These are phyloP conservation scores for Acanthisitta chloris DNA, from an alignment of 2,113 vertebrate genomes.

Conservation along the genomic window DNA sequence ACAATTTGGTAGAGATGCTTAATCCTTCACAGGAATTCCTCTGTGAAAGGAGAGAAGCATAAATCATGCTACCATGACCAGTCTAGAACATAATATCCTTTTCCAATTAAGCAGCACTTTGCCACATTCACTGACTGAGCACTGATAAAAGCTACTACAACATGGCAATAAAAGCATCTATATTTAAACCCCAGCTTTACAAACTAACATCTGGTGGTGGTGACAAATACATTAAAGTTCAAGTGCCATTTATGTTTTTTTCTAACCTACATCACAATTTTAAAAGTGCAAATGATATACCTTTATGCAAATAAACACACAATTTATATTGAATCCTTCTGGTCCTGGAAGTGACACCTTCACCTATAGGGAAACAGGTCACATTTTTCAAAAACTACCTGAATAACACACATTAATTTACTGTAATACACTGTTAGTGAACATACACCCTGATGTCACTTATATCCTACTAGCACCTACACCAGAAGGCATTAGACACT, in stretches of 20 bases:
- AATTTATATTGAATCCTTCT: background rate
- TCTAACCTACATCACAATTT: background rate
- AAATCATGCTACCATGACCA: background rate
- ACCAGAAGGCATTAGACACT: background rate
- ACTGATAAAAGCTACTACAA: background rate
- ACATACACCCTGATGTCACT: background rate
- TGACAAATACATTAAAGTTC: background rate
- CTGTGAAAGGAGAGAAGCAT: background rate
- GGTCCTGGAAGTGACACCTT: background rate
- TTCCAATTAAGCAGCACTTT: background rate
- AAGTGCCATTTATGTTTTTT: background rate
- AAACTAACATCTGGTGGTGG: background rate
- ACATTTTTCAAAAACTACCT: background rate
- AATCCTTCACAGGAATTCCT: slow-evolving; percentile 2
- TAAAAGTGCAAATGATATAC: background rate
- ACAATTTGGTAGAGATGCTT: background rate
- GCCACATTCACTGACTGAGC: background rate
- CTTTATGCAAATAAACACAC: background rate
- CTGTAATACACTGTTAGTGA: background rate
- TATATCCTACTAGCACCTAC: background rate
- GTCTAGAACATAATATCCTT: background rate
- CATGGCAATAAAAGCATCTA: background rate
- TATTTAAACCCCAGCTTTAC: background rate
- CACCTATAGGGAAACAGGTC: background rate
- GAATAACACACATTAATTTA: background rate